Base-by-base conservation (phyloP, 53 echinoderm and acorn worm genomes). In the Apostichopus leukothele region DNA sequence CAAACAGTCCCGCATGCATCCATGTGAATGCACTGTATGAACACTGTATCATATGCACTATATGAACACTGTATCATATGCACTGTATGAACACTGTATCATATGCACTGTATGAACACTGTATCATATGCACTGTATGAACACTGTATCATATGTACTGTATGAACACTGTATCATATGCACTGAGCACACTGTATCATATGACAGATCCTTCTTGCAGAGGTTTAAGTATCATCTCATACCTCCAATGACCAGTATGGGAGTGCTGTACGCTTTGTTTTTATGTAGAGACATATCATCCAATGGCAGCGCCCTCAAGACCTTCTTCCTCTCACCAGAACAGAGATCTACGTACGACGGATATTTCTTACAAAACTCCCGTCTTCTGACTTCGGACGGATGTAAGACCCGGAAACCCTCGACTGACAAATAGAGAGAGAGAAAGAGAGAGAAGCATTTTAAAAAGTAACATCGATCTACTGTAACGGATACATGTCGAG, bases 221-320 rank as follows among this genome's bases (percentile, higher is more conserved):
- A 57, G 57, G 57, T 10, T 9, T n/a, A n/a, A n/a, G 4, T 57
- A 57, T 9, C 57, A 57, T 57, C 10, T 57, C 91, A 50, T 90
- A 96, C 96, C 96, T 91, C 94, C 93, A 9, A 96, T 91, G 13
- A 96, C 92, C 9, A 96, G 77, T 75, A 96, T 96, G n/a, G 97
- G 97, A 25, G 94, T 92, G 57, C 76, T 92, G 88, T 95, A 96
- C 4, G 93, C 97, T 75, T 83, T 89, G 74, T 97, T 97, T 4
- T 59, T 61, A 50, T 10, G 50, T 57, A 97, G 76, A 9, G 95
- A 90, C 53, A 74, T 66, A 86, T 97, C 97, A 74, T 95, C 95
- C 11, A 97, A 86, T 68, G 97, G 94, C n/a, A 88, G 71, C 26
- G 66, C 1, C 21, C 51, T 59, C 5, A 90, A 18, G 18, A 53